Percentiles rank a stretch among this genome's conserved stretches.
These are phyloP conservation scores for Parazoanthus swiftii DNA, from an alignment of 92 coral and sea anemone species.

Conservation along the genomic window DNA sequence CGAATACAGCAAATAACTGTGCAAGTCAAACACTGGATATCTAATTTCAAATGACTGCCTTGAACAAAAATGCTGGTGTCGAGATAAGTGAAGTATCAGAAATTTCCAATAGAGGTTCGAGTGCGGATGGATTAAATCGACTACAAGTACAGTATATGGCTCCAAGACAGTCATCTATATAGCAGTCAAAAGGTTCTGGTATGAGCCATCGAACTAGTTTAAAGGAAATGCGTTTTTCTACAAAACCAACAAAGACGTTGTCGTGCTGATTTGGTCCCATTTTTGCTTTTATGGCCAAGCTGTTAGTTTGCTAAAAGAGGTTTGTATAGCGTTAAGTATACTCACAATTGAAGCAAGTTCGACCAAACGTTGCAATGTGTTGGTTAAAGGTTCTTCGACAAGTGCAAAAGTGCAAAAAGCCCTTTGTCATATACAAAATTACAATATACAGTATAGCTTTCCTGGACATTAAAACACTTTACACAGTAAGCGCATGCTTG, in stretches of 20 bases:
- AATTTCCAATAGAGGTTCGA: too few relatives aligned
- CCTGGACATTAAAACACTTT: conserved; percentile 19
- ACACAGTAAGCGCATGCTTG: conserved; percentile 4
- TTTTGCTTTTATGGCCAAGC: conserved; percentile 37
- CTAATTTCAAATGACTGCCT: conserved; percentile 4
- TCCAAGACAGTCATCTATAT: neutral
- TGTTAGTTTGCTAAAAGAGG: conserved; percentile 13
- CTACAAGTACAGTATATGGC: too few relatives aligned
- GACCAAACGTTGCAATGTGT: conserved; percentile 46
- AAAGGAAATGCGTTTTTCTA: conserved; percentile 45
- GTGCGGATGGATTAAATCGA: too few relatives aligned
- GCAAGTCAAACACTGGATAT: neutral
- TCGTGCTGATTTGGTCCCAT: conserved; percentile 41
- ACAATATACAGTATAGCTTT: conserved; percentile 40
- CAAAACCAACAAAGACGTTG: conserved; percentile 44
- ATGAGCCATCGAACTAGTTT: conserved; percentile 34
- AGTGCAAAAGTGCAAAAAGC: conserved; percentile 32
- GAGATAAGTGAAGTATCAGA: neutral
- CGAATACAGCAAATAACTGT: too few relatives aligned
- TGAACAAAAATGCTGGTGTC: conserved; percentile 22
- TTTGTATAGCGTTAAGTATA: conserved; percentile 23
- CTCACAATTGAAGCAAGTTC: conserved; percentile 46
- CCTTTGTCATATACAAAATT: conserved; percentile 47
- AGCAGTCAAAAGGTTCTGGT: conserved; percentile 47
- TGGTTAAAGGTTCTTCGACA: conserved; percentile 43